These are phyloP conservation scores for Meloe dianella DNA, from an alignment of 2,888 invertebrate genomes.

Conservation along the genomic window DNA sequence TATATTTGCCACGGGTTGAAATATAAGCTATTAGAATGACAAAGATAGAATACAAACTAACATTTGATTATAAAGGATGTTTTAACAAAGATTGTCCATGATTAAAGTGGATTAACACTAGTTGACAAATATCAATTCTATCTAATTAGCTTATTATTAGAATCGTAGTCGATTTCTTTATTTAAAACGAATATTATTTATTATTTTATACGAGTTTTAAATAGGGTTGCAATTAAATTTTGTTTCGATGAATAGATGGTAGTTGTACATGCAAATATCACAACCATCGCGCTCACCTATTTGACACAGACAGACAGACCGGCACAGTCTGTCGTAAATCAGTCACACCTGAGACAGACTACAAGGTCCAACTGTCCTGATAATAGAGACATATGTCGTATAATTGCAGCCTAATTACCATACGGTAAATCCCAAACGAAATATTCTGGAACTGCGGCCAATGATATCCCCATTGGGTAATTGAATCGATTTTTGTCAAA, in stretches of 20 bases:
- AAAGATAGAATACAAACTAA: neutral
- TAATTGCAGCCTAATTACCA: slow-evolving; percentile 54
- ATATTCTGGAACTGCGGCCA: neutral
- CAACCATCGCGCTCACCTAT: slow-evolving; percentile 51
- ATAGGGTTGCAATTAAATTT: too few species aligned
- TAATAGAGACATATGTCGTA: slow-evolving; percentile 58
- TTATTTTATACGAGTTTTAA: too few species aligned
- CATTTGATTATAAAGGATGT: neutral
- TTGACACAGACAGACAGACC: slow-evolving; percentile 29
- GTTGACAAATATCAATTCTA: neutral
- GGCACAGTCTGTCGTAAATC: slow-evolving; percentile 51
- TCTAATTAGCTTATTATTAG: neutral
- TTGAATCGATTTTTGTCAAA: slow-evolving; percentile 24
- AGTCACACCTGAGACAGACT: slow-evolving; percentile 57
- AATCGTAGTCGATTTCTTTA: neutral
- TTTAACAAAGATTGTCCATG: neutral
- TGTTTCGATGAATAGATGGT: too few species aligned
- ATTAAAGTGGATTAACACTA: neutral
- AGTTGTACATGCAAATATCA: slow-evolving; percentile 48
- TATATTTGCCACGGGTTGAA: slow-evolving; percentile 56
- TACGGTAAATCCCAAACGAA: slow-evolving; percentile 31
- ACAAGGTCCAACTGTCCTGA: slow-evolving; percentile 54
- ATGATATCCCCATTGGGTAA: neutral
- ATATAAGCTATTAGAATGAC: neutral
- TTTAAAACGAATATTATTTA: neutral